Evolutionary conservation across 2,888 invertebrate species (phyloP).

Genomic region (Penaeus monodon): DNA sequence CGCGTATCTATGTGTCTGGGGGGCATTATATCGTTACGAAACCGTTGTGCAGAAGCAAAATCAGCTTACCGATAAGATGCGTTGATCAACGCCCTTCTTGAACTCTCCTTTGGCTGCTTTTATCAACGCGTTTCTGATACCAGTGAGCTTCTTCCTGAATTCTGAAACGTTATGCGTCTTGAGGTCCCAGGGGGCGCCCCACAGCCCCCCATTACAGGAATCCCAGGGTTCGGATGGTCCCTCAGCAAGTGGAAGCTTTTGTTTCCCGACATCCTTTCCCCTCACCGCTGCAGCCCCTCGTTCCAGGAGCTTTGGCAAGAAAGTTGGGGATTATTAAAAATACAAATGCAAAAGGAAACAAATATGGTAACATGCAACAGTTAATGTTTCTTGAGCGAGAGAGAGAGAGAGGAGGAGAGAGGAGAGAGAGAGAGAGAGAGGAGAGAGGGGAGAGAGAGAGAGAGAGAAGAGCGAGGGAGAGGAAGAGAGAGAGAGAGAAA

Average conservation of each 20-base stretch:
- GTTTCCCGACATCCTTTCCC: conserved; percentile 21
- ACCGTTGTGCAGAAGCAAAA: no score
- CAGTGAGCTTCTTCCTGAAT: background rate
- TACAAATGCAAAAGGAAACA: no score
- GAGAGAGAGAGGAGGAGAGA: no score
- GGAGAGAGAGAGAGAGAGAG: no score
- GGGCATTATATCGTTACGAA: no score
- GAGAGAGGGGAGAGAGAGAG: no score
- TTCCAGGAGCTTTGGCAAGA: background rate
- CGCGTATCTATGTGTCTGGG: no score
- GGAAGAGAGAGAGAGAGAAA: no score
- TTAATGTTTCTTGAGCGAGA: no score
- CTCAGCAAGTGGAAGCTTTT: conserved; percentile 29
- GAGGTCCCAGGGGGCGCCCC: conserved; percentile 35
- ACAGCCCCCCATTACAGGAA: conserved; percentile 25
- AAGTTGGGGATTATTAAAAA: no score
- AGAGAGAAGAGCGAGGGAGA: no score
- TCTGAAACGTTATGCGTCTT: background rate
- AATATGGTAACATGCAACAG: no score
- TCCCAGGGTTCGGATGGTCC: conserved; percentile 21
- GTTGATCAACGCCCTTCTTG: background rate
- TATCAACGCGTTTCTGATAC: background rate
- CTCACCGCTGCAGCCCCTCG: conserved; percentile 24
- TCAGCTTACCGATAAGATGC: background rate
- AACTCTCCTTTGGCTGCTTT: background rate